Evolutionary conservation across 2,888 invertebrate genomes (phyloP), one percentile per base, ranked within the genome.

Genomic region (Agrotis ipsilon): DNA sequence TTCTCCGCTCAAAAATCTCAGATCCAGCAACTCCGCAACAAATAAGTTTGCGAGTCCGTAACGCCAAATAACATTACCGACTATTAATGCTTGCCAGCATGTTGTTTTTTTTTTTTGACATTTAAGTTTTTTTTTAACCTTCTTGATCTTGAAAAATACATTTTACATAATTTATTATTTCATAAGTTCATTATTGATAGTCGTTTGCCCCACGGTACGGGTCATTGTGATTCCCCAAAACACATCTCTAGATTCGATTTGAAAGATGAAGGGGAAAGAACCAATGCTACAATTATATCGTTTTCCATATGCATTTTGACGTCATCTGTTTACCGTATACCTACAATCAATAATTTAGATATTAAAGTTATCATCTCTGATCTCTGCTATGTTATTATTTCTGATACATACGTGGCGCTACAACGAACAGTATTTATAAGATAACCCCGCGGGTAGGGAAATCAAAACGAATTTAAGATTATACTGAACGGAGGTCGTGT

Each of bases 401-500:
- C 24, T 59, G 54, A 19, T 74, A 55, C 19, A 46, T 79, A 64
- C 24, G 46, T 72, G 54, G 68, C 54, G 60, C 70, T 70, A 46
- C 63, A 43, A 58, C 59, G 60, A 67, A 63, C 64, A 77, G 43
- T n/a, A 59, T 57, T 54, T 55, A 60, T 43, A 55, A 65, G 80
- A 80, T 80, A 82, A 80, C 72, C 82, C 61, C 9, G 48, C 67
- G 71, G 52, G 58, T 66, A 72, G 60, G 68, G 52, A 82, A 80
- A 75, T 75, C 67, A 60, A 61, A 66, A 71, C 66, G 61, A 80
- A 78, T 69, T 71, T 61, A 75, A 80, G 80, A 78, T 78, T 70
- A 66, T 57, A 18, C 45, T 11, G 11, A 59, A 11, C 39, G 16
- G n/a, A 76, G 72, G 72, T 76, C 76, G 54, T 61, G 76, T 51